Evolutionary conservation across 1,140 invertebrate species (phyloP), one percentile per base, ranked within the genome.

Genomic region (Chionoecetes opilio): DNA sequence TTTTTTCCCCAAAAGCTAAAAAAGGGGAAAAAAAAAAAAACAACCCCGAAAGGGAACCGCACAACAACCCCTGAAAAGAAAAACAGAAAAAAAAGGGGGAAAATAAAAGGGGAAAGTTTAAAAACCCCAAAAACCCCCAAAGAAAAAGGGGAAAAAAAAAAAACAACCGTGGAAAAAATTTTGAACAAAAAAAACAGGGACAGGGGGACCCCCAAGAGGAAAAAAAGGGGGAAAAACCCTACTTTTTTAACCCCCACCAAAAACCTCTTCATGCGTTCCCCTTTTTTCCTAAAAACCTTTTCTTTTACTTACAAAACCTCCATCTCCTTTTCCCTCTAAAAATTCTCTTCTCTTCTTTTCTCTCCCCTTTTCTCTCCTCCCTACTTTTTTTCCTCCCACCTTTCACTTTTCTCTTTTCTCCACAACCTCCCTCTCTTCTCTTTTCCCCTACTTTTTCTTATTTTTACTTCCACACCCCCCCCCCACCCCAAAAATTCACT

Each of bases 21-120:
- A n/a, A n/a, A n/a, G n/a, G n/a, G n/a, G n/a, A n/a, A n/a, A n/a
- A n/a, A n/a, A n/a, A n/a, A n/a, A n/a, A n/a, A n/a, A n/a, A n/a
- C n/a, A n/a, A n/a, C n/a, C n/a, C n/a, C n/a, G n/a, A 85, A 31
- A 85, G 29, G 34, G 29, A 29, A 17, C 9, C 11, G 1, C 14
- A 85, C 14, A 85, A 85, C 0, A 85, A 85, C 11, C 34, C 29
- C 8, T 21, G 14, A 3, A 85, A 31, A 85, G 82, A 85, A 34
- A n/a, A n/a, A 85, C 14, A 85, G n/a, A 85, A 85, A 11, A 85
- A n/a, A n/a, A 34, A 85, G n/a, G 29, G n/a, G 34, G 82, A 85
- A 34, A 85, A 34, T 31, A 34, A 85, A 34, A 85, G n/a, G 34
- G 82, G 29, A 11, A 85, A 34, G 9, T 29, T 21, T 29, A 85